Evolutionary conservation across 2,113 vertebrate genomes (phyloP).

Genomic region (Pristiophorus japonicus): DNA sequence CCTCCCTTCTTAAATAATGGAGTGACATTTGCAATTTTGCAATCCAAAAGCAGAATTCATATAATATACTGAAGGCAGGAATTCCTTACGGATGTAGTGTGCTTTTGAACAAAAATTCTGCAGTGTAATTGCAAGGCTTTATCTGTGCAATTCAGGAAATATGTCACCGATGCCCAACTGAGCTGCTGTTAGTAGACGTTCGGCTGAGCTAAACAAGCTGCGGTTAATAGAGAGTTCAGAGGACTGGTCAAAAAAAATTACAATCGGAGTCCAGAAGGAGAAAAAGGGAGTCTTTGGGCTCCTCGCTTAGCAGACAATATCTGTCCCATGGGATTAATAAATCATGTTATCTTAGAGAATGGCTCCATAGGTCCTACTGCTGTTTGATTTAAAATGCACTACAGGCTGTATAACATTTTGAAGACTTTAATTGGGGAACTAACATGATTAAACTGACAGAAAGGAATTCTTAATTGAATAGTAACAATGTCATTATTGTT

Average conservation of each 20-base stretch:
- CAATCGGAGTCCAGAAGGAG: background rate
- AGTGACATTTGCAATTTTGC: background rate
- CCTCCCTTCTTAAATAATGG: background rate
- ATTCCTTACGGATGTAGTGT: background rate
- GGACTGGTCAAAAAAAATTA: background rate
- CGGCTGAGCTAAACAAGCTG: background rate
- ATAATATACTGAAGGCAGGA: background rate
- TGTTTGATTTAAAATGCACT: background rate
- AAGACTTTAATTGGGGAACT: background rate
- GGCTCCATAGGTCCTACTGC: background rate
- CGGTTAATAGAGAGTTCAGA: background rate
- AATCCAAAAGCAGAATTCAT: background rate
- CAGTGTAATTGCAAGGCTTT: background rate
- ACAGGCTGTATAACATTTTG: constrained; percentile 13
- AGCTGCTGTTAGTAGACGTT: background rate
- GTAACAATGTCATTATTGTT: background rate
- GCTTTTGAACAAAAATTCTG: background rate
- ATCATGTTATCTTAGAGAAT: background rate
- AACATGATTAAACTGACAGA: background rate
- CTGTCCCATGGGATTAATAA: background rate
- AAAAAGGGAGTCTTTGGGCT: background rate
- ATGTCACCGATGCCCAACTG: too few species aligned
- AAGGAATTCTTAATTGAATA: constrained; percentile 26
- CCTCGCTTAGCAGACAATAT: background rate
- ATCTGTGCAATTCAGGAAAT: background rate